Conservation (phyloP, 2,113 vertebrate species). For the Ginglymostoma cirratum region DNA sequence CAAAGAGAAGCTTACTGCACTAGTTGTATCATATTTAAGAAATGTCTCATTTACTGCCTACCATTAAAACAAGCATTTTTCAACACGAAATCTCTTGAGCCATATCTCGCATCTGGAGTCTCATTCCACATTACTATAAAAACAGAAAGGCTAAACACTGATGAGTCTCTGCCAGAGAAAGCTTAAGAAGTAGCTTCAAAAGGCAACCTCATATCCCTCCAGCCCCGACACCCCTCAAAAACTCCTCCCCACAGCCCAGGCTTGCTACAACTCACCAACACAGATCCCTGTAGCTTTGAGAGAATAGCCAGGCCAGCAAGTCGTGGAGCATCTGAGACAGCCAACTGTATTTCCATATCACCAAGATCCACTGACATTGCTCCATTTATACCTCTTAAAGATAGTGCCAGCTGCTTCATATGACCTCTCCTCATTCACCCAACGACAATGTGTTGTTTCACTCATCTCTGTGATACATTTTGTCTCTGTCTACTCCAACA, state of each 20-base stretch:
- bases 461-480: too few relatives aligned
- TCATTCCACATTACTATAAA: not conserved
- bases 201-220: not conserved
- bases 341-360: constrained; percentile 44
- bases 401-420: too few relatives aligned
- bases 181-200: not conserved
- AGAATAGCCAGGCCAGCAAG: constrained; percentile 44
- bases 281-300: constrained; percentile 40
- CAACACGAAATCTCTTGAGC: not conserved
- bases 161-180: not conserved
- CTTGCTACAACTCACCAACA: constrained; percentile 42
- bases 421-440: too few relatives aligned
- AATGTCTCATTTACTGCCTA: not conserved
- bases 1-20: not conserved
- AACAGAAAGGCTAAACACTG: not conserved
- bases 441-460: too few relatives aligned
- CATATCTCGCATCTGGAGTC: not conserved
- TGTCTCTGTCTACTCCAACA: too few relatives aligned
- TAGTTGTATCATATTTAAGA: not conserved
- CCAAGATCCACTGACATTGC: constrained; percentile 46
- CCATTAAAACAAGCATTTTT: not conserved
- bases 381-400: constrained; percentile 4
- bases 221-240: too few relatives aligned
- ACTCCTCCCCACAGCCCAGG: not conserved
- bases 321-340: constrained; percentile 43